phyloP scores from a whole-genome alignment of 2,113 vertebrate species.

The Eonycteris spelaea region DNA sequence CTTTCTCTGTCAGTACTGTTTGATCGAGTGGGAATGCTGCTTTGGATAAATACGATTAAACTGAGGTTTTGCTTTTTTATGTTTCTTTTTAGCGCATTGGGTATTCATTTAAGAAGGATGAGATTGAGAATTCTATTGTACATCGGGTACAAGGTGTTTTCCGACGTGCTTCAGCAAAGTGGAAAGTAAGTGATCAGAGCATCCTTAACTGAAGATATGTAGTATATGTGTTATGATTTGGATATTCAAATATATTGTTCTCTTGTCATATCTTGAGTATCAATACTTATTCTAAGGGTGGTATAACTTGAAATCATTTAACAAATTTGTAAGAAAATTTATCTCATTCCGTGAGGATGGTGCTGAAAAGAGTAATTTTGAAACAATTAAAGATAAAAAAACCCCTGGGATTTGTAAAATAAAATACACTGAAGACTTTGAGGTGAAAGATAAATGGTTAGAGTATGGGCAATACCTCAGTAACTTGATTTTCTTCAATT shows the following conservation, averaged over 20 bases:
- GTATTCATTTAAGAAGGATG: slow-evolving; percentile 94
- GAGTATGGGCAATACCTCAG: background rate
- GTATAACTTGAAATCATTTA: background rate
- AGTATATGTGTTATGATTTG: background rate
- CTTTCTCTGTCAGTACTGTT: background rate
- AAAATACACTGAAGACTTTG: background rate
- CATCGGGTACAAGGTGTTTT: slow-evolving; percentile 90
- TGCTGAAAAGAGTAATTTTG: background rate
- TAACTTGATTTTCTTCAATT: background rate
- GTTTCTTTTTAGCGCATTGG: slow-evolving; percentile 85
- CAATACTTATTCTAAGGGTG: background rate
- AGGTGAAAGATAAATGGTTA: background rate
- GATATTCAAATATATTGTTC: background rate
- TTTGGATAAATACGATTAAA: slow-evolving; percentile 33
- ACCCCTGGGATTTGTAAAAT: background rate
- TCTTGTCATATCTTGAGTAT: background rate
- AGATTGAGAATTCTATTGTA: slow-evolving; percentile 93
- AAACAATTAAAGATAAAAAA: background rate
- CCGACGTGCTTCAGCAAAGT: slow-evolving; percentile 91
- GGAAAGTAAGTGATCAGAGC: slow-evolving; percentile 87
- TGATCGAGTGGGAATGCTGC: background rate
- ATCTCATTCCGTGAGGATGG: slow-evolving; percentile 14
- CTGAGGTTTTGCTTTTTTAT: slow-evolving; percentile 12
- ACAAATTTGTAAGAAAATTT: background rate
- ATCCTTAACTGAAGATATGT: background rate